These are phyloP conservation scores for Stramonita haemastoma DNA, from an alignment of 2,888 invertebrate species.

Conservation along the genomic window DNA sequence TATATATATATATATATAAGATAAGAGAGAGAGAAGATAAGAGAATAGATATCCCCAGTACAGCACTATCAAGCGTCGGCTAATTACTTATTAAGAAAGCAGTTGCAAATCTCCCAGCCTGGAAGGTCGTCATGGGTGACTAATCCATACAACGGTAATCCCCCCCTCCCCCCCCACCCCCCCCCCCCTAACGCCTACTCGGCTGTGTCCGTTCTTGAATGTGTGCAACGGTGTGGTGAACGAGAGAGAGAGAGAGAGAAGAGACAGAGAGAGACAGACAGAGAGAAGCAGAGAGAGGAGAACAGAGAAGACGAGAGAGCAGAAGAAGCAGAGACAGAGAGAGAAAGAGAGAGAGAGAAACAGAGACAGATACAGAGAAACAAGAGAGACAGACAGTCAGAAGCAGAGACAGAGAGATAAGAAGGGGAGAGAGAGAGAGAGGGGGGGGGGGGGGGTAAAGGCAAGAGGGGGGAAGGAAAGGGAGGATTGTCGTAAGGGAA, in stretches of 20 bases:
- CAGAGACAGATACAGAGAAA: neutral
- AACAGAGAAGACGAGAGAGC: neutral
- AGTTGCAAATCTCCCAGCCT: no score
- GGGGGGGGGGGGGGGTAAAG: neutral
- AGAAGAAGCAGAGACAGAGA: neutral
- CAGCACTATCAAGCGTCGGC: no score
- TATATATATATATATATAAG: no score
- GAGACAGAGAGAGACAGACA: neutral
- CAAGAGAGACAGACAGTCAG: neutral
- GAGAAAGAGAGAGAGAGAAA: conserved; percentile 2
- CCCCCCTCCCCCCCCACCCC: no score
- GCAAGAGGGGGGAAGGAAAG: neutral
- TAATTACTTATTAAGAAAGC: no score
- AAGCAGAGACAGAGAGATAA: no score
- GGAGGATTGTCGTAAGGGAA: neutral
- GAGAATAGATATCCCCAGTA: neutral
- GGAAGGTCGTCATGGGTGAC: no score
- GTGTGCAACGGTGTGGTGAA: no score
- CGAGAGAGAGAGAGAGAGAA: neutral
- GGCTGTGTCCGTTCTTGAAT: no score
- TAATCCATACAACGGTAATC: no score
- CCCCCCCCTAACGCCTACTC: no score
- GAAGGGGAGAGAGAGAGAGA: neutral
- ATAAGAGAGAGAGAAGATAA: neutral
- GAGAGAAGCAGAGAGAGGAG: neutral